phyloP scores from a whole-genome alignment of 2,797 vertebrate genomes.

The Silurus lanzhouensis region DNA sequence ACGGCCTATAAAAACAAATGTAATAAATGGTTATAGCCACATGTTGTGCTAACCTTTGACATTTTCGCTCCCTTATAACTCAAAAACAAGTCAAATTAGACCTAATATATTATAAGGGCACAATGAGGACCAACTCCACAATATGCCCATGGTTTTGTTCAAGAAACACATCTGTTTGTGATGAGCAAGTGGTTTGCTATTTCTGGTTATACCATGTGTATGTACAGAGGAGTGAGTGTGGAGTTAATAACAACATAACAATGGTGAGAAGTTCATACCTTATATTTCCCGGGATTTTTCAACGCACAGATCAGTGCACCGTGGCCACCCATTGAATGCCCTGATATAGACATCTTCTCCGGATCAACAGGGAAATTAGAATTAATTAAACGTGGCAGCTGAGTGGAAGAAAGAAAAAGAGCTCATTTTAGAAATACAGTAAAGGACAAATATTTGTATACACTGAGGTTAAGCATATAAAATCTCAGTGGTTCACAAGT shows the following conservation, averaged over 20 bases:
- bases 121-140: background rate
- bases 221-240: background rate
- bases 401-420: conserved; percentile 20
- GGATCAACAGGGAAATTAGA: conserved; percentile 87
- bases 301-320: conserved; percentile 90
- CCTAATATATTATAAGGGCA: background rate
- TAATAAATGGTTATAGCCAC: background rate
- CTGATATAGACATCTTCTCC: conserved; percentile 86
- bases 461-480: no score
- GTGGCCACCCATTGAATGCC: conserved; percentile 96
- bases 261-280: conserved; percentile 65
- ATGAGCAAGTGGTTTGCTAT: background rate
- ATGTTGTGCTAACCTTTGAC: background rate
- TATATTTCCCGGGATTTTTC: conserved; percentile 91
- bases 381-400: conserved; percentile 90
- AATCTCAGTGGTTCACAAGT: background rate
- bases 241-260: background rate
- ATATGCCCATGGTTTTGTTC: background rate
- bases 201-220: no score
- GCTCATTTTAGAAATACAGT: background rate
- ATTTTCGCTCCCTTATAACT: background rate
- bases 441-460: background rate
- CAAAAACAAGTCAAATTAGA: background rate
- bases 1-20: conserved; percentile 76
- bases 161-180: background rate